Evolutionary conservation across 2,797 vertebrate genomes (phyloP).

Genomic region (Cygnus olor): DNA sequence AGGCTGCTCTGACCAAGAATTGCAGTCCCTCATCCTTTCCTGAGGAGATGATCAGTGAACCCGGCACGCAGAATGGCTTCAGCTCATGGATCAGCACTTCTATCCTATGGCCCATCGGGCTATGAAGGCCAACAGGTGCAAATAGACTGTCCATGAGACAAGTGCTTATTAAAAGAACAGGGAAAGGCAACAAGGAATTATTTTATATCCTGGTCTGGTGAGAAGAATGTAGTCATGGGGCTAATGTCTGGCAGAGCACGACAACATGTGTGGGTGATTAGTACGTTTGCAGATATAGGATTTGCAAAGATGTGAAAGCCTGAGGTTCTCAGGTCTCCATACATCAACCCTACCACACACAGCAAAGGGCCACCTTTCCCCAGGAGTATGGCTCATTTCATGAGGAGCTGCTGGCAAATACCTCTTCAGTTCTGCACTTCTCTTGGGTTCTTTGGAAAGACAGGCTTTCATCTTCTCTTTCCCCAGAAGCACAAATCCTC

Average conservation of each 20-base stretch:
- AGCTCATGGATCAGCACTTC: not conserved
- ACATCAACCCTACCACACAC: not conserved
- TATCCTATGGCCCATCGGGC: not conserved
- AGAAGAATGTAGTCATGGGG: not conserved
- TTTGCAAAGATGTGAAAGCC: not conserved
- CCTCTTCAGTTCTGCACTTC: not conserved
- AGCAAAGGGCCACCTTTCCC: not conserved
- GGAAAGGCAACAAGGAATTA: constrained; percentile 23
- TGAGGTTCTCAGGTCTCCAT: not conserved
- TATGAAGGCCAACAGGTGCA: constrained; percentile 62
- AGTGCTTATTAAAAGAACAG: constrained; percentile 51
- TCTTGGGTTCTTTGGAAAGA: not conserved
- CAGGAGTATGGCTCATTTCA: rapidly evolving
- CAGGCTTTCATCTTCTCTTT: not conserved
- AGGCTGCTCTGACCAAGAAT: not conserved
- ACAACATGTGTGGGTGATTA: rapidly evolving
- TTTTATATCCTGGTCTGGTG: not conserved
- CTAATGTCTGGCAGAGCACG: not conserved
- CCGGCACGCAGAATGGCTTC: rapidly evolving
- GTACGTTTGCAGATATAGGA: not conserved
- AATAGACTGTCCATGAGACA: constrained; percentile 60
- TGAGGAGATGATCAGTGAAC: not conserved
- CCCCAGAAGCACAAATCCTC: not conserved
- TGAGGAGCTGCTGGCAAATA: not conserved
- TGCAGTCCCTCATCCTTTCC: not conserved